Base-by-base conservation (phyloP, 2,797 vertebrate genomes). In the Morelia viridis region DNA sequence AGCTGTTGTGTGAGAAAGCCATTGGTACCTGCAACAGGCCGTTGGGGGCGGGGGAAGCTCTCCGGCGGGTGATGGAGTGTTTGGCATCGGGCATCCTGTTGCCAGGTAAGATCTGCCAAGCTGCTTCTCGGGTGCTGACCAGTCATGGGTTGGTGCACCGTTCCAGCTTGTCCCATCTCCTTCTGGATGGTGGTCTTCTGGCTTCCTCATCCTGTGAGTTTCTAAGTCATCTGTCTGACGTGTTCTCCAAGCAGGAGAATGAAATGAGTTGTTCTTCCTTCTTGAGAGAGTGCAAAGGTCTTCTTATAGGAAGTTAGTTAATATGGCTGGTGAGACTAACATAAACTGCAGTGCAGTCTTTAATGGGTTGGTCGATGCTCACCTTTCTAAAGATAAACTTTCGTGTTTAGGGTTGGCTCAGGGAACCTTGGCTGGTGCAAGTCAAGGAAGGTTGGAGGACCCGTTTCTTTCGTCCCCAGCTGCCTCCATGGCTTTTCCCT, bases 11-110 rank as follows among this genome's bases (percentile, higher is more conserved):
- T 97, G 99, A 99, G 98, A 99, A 99, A 98, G 98, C 99, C 95
- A 99, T 99, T 94, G 99, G 99, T 96, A 99, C 99, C 95, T 99
- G 99, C 98, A 99, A 99, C 98, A 98, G 99, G 97, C 99, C 99
- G 85, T 96, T 99, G 94, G 99, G 99, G 7, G 99, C 99, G 50
- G 99, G 99, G 96, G 99, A 99, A 97, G 99, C 99, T 1, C 97
- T 99, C 95, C 98, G 99, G 92, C 98, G 99, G 96, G 99, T 99
- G 96, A 99, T 99, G 99, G 99, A 99, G 97, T 99, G 99, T 96
- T 97, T 99, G 97, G 99, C 99, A 86, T 99, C 99, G 89, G 99
- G 99, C 97, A 99, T 99, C 95, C 98, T 99, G 94, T 98, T 99
- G 95, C 98, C 99, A 93, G 99, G 99, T 99, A 98, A 98, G 97